These are phyloP conservation scores for Bradypodion ventrale DNA, from an alignment of 2,797 vertebrate species.

Conservation along the genomic window DNA sequence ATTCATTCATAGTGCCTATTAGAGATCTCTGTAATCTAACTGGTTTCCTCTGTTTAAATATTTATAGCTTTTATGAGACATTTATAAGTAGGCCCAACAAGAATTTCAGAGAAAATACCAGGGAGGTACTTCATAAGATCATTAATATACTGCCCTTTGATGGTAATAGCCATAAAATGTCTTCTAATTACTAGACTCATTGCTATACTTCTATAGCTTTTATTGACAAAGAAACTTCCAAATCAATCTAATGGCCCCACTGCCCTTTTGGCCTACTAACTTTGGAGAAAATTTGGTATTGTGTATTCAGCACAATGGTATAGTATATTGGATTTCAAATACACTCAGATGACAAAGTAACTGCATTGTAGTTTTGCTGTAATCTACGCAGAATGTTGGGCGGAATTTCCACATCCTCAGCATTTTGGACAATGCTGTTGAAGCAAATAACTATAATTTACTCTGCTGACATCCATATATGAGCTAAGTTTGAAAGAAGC, in stretches of 20 bases:
- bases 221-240: constrained; percentile 49
- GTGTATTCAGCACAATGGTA: neutral
- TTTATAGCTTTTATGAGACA: constrained; percentile 72
- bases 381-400: neutral
- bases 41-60: constrained; percentile 72
- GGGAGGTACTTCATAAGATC: constrained; percentile 66
- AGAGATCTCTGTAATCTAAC: constrained; percentile 69
- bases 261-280: neutral
- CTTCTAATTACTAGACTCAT: constrained; percentile 58
- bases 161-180: constrained; percentile 65
- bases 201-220: constrained; percentile 32
- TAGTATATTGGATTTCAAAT: neutral
- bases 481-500: neutral
- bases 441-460: neutral
- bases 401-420: neutral
- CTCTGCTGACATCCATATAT: neutral
- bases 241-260: neutral
- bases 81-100: constrained; percentile 69
- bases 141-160: constrained; percentile 64
- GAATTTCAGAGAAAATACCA: constrained; percentile 69
- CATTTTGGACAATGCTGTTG: neutral
- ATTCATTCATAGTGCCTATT: constrained; percentile 69
- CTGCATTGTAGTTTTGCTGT: neutral
- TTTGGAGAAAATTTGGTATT: neutral
- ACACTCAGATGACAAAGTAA: neutral